A percentile compares a stretch with the other conserved stretches of the same genome.
phyloP scores from a whole-genome alignment of 2,888 invertebrate species.

The Pollenia amentaria region DNA sequence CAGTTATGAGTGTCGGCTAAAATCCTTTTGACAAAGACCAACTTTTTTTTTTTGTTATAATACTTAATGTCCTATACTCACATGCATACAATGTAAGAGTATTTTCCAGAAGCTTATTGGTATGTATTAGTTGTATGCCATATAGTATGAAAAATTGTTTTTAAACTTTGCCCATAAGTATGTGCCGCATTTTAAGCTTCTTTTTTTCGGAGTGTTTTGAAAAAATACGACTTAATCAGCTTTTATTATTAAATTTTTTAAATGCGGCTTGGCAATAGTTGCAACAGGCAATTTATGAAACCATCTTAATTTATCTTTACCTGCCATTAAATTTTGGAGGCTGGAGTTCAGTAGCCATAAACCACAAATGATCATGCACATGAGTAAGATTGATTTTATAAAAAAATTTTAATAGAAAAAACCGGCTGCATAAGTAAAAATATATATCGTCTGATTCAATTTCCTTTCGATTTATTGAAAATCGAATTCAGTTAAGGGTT shows the following conservation, averaged over 20 bases:
- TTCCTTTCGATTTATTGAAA: no score
- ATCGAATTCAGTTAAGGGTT: no score
- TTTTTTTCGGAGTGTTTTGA: slow-evolving; percentile 15
- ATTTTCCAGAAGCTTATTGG: not conserved
- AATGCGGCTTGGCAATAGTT: slow-evolving; percentile 44
- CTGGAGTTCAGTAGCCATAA: slow-evolving; percentile 54
- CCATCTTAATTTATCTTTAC: slow-evolving; percentile 48
- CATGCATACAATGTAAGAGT: slow-evolving; percentile 1
- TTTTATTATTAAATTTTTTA: slow-evolving; percentile 59
- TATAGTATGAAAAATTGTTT: slow-evolving; percentile 29
- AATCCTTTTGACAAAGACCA: slow-evolving; percentile 68
- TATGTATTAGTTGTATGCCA: slow-evolving; percentile 1
- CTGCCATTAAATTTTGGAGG: slow-evolving; percentile 40
- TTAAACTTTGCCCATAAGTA: slow-evolving; percentile 21
- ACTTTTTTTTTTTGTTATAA: slow-evolving; percentile 54
- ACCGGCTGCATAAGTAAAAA: no score
- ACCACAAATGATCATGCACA: slow-evolving; percentile 40
- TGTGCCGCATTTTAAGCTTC: slow-evolving; percentile 29
- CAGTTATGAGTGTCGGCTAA: slow-evolving; percentile 70
- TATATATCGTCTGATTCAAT: no score
- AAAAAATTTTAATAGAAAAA: no score
- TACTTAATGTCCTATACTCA: not conserved
- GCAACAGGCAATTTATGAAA: slow-evolving; percentile 46
- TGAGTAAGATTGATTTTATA: slow-evolving; percentile 26
- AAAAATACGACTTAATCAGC: slow-evolving; percentile 70